A percentile compares a stretch with the other conserved stretches of the same genome.
These are phyloP conservation scores for Eucidaris tribuloides DNA, from an alignment of 35 echinoderm and acorn worm species.

Conservation along the genomic window DNA sequence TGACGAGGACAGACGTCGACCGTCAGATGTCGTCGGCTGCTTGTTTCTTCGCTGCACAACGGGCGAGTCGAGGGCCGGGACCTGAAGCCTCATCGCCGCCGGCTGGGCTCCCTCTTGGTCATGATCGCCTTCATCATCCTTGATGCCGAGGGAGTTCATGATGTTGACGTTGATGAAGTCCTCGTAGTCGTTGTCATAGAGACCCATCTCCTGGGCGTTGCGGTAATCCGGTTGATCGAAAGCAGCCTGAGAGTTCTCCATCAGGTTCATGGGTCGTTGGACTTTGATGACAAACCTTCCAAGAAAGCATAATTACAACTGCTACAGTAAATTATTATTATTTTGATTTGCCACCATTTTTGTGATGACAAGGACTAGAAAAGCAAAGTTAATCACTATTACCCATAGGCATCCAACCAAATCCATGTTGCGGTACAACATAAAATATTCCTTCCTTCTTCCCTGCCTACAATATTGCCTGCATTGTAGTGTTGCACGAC, in stretches of 20 bases:
- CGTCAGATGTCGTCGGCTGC: constrained; percentile 52
- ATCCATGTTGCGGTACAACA: too few species aligned
- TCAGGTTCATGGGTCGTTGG: constrained; percentile 61
- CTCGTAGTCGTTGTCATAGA: constrained; percentile 88
- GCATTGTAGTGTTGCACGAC: too few species aligned
- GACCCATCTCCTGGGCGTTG: constrained; percentile 27
- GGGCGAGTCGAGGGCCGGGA: constrained; percentile 66
- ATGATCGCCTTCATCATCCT: constrained; percentile 18
- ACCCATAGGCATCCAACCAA: too few species aligned
- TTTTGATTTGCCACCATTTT: too few species aligned
- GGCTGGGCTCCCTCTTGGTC: not conserved
- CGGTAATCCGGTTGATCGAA: not conserved
- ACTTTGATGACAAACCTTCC: constrained; percentile 70
- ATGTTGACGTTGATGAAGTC: constrained; percentile 85
- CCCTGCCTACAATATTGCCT: too few species aligned
- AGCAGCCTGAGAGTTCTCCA: not conserved
- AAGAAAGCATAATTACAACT: not conserved
- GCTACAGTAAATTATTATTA: too few species aligned
- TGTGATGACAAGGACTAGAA: too few species aligned
- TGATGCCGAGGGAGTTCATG: constrained; percentile 50
- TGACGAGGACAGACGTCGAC: constrained; percentile 70
- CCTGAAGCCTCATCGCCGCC: constrained; percentile 33
- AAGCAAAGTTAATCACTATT: too few species aligned
- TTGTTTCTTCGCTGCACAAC: constrained; percentile 54
- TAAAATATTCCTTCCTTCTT: too few species aligned